Evolutionary conservation across 2,113 vertebrate genomes (phyloP), one percentile per base, ranked within the genome.

Genomic region (Perca flavescens): DNA sequence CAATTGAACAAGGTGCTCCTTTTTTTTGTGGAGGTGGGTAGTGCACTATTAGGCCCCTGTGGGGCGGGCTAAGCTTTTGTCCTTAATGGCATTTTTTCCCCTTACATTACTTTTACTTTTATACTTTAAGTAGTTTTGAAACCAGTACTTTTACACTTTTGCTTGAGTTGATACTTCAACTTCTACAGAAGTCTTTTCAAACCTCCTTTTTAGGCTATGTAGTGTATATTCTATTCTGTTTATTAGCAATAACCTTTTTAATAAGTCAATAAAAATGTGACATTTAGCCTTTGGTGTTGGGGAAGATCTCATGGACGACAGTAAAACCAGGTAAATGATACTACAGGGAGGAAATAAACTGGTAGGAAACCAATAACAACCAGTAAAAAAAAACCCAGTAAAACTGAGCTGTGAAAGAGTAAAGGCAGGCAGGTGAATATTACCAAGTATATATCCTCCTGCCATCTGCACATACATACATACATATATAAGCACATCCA

Each of bases 401-500:
- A 64, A 47, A 34, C 43, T 22, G 28, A 67, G 49, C 53, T 7
- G 19, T 31, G 49, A 85, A 21, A 36, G 64, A 6, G 16, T 2
- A 16, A 53, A 65, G 7, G 19, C 17, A 47, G 31, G 22, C 46
- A 61, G 49, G 52, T 28, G 61, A 65, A 56, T 72, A 62, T 71
- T 43, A 19, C 53, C 0, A 6, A 53, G 22, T 53, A 58, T n/a
- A 25, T 12, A 49, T 69, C 25, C 28, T 34, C 9, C n/a, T 56
- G 21, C 31, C 22, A 61, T 60, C 53, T 80, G 54, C 56, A 9
- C 65, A 52, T 36, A 22, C 67, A 79, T 57, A 80, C 46, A 58
- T 63, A 80, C 36, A 58, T 58, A 28, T 73, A 17, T 17, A 43
- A 71, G 16, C 17, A 61, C 74, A 54, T 83, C 66, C 65, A 84